Evolutionary conservation across 2,888 invertebrate genomes (phyloP), one percentile per base, ranked within the genome.

Genomic region (Agrotis segetum): DNA sequence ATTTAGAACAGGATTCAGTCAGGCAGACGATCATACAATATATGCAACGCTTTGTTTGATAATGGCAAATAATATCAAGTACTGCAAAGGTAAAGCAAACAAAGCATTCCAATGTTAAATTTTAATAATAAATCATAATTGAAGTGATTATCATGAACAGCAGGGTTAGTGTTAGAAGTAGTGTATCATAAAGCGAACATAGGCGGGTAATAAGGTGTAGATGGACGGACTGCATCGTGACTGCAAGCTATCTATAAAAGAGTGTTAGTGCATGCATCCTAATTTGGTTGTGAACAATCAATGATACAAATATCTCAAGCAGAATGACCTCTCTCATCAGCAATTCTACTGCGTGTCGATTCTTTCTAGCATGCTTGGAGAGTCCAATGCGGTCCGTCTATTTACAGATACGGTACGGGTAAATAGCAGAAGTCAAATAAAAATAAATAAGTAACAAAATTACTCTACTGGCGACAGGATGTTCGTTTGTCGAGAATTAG

Each of bases 131-230:
- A 83, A 92, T 93, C 93, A 95, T 94, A 95, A 95, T 94, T 95
- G 93, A 95, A 95, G 94, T 95, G 95, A 95, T 94, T 87, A 94
- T 95, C 91, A 94, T 95, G 92, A 90, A 90, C 91, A 91, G 93
- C 92, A 81, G 87, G 83, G 74, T 82, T 58, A 56, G 63, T 65
- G 68, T 77, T 73, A 77, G 49, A 62, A 69, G 50, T 65, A 62
- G 61, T 70, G 59, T 74, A 64, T 74, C 29, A 44, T 58, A 53
- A 76, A 56, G 77, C 74, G 21, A 53, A 7, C 5, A 34, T 9
- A 40, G 40, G 40, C 40, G 73, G 64, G 52, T 77, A 55, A 14
- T 66, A 24, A 40, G n/a, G 65, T 46, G 68, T 59, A n/a, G 55
- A 56, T 55, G 74, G 59, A 74, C 70, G 70, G 66, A 52, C 59